These are phyloP conservation scores for Aythya baeri DNA, from an alignment of 2,113 vertebrate genomes.

Conservation along the genomic window DNA sequence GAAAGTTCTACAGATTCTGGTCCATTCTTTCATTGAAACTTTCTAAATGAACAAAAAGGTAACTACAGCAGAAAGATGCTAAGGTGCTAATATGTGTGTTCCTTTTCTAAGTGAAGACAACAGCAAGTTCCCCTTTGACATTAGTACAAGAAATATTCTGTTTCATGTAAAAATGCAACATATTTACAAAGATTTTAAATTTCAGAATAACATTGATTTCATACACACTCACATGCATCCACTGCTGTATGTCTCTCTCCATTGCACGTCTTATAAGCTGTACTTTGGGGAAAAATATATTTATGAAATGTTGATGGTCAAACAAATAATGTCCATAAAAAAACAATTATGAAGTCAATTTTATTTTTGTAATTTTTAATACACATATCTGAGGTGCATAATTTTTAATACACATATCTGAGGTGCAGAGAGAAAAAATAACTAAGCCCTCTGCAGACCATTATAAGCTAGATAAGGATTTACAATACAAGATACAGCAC, in stretches of 20 bases:
- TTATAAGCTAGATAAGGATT: slow-evolving; percentile 62
- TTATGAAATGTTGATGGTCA: slow-evolving; percentile 57
- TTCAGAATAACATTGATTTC: neutral
- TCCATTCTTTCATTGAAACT: neutral
- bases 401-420: slow-evolving; percentile 43
- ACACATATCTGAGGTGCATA: slow-evolving; percentile 33
- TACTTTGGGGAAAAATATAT: neutral
- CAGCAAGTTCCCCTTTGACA: neutral
- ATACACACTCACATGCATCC: neutral
- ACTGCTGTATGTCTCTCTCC: neutral
- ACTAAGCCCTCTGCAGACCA: neutral
- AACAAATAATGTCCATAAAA: slow-evolving; percentile 50
- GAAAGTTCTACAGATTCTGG: neutral
- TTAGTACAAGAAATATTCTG: neutral
- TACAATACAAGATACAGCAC: slow-evolving; percentile 61
- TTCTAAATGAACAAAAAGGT: slow-evolving; percentile 1
- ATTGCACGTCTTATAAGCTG: neutral
- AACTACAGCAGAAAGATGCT: neutral
- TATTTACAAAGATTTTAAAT: neutral
- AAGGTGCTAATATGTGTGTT: neutral
- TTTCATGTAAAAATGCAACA: neutral
- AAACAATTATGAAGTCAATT: slow-evolving; percentile 51
- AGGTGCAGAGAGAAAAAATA: slow-evolving; percentile 35
- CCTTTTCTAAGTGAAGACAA: neutral
- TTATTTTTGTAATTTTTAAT: slow-evolving; percentile 55